Percentiles rank a stretch among this genome's conserved stretches.
phyloP scores from a whole-genome alignment of 2,113 vertebrate genomes.

The Rhinogobius similis region DNA sequence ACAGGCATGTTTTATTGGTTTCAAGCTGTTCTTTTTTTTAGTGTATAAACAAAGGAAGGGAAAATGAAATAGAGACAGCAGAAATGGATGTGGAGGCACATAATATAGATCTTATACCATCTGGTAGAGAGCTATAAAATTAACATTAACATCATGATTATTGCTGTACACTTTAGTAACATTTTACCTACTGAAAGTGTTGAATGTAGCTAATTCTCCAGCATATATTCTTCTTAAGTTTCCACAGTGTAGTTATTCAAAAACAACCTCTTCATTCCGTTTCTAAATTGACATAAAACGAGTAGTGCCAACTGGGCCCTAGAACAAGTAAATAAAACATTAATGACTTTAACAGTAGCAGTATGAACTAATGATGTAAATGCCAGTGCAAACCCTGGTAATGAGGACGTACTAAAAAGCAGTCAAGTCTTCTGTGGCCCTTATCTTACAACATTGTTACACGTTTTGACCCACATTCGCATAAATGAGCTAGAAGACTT shows the following conservation, averaged over 20 bases:
- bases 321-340: slow-evolving; percentile 5
- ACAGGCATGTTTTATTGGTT: slow-evolving; percentile 31
- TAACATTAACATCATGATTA: neutral
- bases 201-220: neutral
- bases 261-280: neutral
- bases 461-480: neutral
- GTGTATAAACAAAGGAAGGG: slow-evolving; percentile 17
- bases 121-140: neutral
- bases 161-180: neutral
- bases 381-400: neutral
- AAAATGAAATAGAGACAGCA: slow-evolving; percentile 12
- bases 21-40: slow-evolving; percentile 13
- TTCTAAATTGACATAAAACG: neutral
- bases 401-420: slow-evolving; percentile 1
- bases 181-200: neutral
- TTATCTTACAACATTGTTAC: slow-evolving; percentile 2
- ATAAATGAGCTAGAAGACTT: neutral
- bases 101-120: neutral
- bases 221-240: neutral
- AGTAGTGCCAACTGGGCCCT: neutral
- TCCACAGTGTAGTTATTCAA: neutral
- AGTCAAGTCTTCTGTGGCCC: neutral
- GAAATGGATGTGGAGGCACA: neutral
- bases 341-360: neutral
- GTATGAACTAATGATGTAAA: slow-evolving; percentile 7